Conservation (phyloP, 2,888 invertebrate genomes). For the Cyclophora punctaria region DNA sequence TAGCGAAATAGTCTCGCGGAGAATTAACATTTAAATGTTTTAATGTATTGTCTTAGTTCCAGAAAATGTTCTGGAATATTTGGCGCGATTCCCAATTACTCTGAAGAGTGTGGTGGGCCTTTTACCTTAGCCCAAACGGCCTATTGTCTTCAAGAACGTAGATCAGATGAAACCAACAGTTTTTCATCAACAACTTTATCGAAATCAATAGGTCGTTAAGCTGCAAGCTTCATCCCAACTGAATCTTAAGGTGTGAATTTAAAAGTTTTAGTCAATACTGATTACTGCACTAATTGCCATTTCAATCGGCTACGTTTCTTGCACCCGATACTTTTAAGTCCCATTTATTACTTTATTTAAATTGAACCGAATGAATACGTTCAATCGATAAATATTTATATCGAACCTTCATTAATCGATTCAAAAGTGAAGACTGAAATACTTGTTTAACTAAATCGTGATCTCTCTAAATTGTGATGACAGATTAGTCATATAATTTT, state of each 20-base stretch:
- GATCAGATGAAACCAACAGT: constrained; percentile 21
- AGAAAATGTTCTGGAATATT: constrained; percentile 13
- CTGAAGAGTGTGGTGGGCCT: constrained; percentile 17
- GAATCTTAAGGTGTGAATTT: constrained; percentile 42
- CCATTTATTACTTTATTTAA: too few relatives aligned
- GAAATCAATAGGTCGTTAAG: constrained; percentile 63
- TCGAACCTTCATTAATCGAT: too few relatives aligned
- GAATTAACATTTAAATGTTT: constrained; percentile 14
- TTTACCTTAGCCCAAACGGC: constrained; percentile 33
- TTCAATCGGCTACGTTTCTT: constrained; percentile 26
- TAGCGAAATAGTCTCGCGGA: not conserved
- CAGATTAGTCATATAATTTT: too few relatives aligned
- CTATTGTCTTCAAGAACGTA: constrained; percentile 41
- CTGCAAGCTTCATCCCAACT: constrained; percentile 22
- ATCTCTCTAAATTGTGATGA: too few relatives aligned
- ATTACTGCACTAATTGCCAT: constrained; percentile 33
- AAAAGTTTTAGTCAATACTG: constrained; percentile 19
- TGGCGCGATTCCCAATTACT: constrained; percentile 14
- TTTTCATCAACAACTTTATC: constrained; percentile 65
- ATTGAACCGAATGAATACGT: too few relatives aligned
- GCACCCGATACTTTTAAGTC: not conserved
- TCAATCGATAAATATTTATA: too few relatives aligned
- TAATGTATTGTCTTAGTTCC: constrained; percentile 15
- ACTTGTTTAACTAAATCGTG: too few relatives aligned
- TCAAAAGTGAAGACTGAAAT: too few relatives aligned